These are phyloP conservation scores for Catharus minimus DNA, from an alignment of 2,113 vertebrate species.

Conservation along the genomic window DNA sequence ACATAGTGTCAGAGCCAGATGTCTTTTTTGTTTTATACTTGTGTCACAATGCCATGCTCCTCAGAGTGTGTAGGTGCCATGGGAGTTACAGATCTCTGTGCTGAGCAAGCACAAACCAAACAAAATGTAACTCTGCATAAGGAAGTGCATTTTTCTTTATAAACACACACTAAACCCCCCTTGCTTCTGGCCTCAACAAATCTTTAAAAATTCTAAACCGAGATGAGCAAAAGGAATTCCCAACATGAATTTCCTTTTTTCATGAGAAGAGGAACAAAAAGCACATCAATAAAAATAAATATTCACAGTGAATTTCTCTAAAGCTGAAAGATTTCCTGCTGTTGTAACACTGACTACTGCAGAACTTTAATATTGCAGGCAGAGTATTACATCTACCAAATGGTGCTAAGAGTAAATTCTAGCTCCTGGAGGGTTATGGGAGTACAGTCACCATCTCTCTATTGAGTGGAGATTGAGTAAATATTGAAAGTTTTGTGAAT, in stretches of 20 bases:
- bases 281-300: neutral
- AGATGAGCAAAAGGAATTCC: neutral
- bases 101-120: neutral
- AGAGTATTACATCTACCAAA: neutral
- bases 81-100: neutral
- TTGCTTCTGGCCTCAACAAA: neutral
- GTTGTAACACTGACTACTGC: neutral
- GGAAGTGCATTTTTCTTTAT: slow-evolving; percentile 13
- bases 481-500: neutral
- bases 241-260: neutral
- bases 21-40: neutral
- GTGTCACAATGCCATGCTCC: neutral
- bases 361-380: neutral
- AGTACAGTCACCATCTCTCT: neutral
- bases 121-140: neutral
- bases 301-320: neutral
- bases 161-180: neutral
- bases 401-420: neutral
- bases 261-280: neutral
- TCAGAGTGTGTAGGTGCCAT: neutral
- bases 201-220: neutral
- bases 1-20: neutral
- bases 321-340: neutral
- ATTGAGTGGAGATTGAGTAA: neutral
- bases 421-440: neutral